Evolutionary conservation across 2,113 vertebrate genomes (phyloP).

Genomic region (Aphyosemion australe): DNA sequence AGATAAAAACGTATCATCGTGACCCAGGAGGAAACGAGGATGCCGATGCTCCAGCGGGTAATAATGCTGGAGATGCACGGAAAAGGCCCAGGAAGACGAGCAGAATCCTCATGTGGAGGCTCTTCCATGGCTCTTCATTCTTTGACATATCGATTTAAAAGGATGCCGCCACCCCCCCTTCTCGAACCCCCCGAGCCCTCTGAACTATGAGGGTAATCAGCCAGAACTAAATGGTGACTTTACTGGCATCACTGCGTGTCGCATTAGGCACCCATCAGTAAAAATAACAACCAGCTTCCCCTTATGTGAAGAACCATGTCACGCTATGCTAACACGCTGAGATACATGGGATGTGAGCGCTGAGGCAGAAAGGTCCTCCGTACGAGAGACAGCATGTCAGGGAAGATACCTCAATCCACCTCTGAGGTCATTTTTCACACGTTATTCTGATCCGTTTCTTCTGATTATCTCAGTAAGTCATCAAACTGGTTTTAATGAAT

Average conservation of each 20-base stretch:
- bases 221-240: conserved; percentile 68
- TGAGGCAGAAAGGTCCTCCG: conserved; percentile 1
- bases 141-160: conserved; percentile 67
- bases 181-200: conserved; percentile 52
- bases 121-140: conserved; percentile 19
- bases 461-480: no score
- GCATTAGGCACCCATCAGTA: conserved; percentile 76
- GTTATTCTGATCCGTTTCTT: no score
- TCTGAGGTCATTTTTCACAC: no score
- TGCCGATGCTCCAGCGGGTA: conserved; percentile 22
- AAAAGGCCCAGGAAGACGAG: conserved; percentile 28
- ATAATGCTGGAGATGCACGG: conserved; percentile 25
- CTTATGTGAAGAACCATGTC: conserved; percentile 61
- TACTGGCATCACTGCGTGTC: conserved; percentile 60
- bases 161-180: conserved; percentile 32
- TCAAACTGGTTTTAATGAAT: no score
- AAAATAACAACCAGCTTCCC: conserved; percentile 77
- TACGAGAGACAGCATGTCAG: background rate
- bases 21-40: conserved; percentile 49
- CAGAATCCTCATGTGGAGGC: conserved; percentile 20
- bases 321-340: conserved; percentile 55
- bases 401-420: no score
- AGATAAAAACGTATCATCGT: conserved; percentile 48
- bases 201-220: conserved; percentile 74
- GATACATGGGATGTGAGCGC: conserved; percentile 32